A percentile compares a stretch with the other conserved stretches of the same genome.
Evolutionary conservation across 2,797 vertebrate genomes (phyloP).

Genomic region (Acropternis orthonyx): DNA sequence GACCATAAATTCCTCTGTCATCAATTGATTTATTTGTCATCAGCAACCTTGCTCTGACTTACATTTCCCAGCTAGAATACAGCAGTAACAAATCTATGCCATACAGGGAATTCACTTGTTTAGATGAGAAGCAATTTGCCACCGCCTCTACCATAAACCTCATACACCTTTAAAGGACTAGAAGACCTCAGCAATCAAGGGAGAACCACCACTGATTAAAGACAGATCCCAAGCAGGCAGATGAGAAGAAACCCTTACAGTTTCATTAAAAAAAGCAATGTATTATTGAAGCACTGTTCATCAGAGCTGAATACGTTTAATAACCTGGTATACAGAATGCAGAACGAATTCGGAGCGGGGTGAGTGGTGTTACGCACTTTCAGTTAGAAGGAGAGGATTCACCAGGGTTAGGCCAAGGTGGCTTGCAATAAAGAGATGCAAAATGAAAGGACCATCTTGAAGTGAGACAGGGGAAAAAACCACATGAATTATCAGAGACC

Average conservation of each 20-base stretch:
- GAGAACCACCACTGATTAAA: neutral
- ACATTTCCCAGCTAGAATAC: neutral
- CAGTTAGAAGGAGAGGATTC: neutral
- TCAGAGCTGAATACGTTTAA: neutral
- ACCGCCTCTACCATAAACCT: neutral
- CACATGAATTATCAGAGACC: neutral
- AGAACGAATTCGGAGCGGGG: neutral
- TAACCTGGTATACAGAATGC: neutral
- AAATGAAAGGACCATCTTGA: neutral
- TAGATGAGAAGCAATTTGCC: neutral
- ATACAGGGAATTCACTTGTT: neutral
- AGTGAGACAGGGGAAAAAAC: neutral
- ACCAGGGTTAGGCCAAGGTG: neutral
- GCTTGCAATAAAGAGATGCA: neutral
- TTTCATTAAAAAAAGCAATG: neutral
- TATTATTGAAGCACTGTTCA: neutral
- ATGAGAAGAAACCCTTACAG: neutral
- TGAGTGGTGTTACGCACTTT: accelerated
- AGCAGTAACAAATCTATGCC: constrained; percentile 32
- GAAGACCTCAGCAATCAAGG: neutral
- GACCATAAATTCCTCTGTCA: constrained; percentile 57
- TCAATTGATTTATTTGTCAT: constrained; percentile 48
- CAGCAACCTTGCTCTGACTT: constrained; percentile 51
- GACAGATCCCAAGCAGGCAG: neutral
- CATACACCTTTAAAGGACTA: neutral